Evolutionary conservation across 1,140 invertebrate genomes (phyloP).

Genomic region (Ptiloglossa arizonensis): DNA sequence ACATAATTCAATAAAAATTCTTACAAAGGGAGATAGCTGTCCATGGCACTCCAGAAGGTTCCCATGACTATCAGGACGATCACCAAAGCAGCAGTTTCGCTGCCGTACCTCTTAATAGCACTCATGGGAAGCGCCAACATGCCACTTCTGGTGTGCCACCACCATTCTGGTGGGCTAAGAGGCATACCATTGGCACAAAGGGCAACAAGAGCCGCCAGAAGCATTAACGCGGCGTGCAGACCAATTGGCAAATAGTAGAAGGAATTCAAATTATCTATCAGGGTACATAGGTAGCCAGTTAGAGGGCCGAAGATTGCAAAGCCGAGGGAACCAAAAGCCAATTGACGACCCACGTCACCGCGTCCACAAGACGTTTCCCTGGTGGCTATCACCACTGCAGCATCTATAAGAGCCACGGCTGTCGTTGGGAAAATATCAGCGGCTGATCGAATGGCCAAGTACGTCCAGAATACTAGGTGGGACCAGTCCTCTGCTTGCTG

Average conservation of each 20-base stretch:
- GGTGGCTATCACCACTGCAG: conserved; percentile 90
- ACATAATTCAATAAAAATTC: conserved; percentile 5
- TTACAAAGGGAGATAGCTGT: conserved; percentile 89
- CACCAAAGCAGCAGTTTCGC: conserved; percentile 87
- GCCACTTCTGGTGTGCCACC: conserved; percentile 91
- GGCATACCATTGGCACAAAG: conserved; percentile 86
- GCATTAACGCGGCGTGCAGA: conserved; percentile 84
- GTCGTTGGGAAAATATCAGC: conserved; percentile 90
- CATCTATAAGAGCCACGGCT: conserved; percentile 87
- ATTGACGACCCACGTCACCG: conserved; percentile 90
- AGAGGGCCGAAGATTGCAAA: conserved; percentile 88
- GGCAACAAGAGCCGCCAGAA: conserved; percentile 86
- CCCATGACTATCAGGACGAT: conserved; percentile 88
- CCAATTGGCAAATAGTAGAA: conserved; percentile 83
- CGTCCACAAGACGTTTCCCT: conserved; percentile 89
- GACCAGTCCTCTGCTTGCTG: conserved; percentile 68
- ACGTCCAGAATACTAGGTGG: conserved; percentile 84
- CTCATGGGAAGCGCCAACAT: conserved; percentile 88
- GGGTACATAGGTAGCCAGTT: conserved; percentile 80
- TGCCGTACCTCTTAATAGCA: conserved; percentile 86
- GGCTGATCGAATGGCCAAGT: conserved; percentile 86
- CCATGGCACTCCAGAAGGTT: conserved; percentile 89
- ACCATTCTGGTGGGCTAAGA: conserved; percentile 89
- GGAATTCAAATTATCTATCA: conserved; percentile 63
- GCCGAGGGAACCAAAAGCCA: conserved; percentile 89